Evolutionary conservation across 2,113 vertebrate species (phyloP), one percentile per base, ranked within the genome.

Genomic region (Antennarius striatus): DNA sequence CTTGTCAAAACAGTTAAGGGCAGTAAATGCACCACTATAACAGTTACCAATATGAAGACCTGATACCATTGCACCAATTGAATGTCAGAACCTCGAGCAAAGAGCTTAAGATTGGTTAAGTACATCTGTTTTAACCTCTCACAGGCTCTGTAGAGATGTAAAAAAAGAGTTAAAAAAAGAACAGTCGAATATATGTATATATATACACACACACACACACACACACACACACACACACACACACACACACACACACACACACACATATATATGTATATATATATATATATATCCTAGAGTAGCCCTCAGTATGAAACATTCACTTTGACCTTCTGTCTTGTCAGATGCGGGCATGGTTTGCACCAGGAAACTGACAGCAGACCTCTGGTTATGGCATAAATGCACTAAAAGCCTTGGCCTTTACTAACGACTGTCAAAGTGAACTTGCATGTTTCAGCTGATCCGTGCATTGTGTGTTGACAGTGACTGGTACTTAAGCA

Each of bases 261-360:
- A n/a, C n/a, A n/a, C n/a, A n/a, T 80, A 68, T 77, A 53, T 54
- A 73, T 57, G 68, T 85, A 77, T 86, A 87, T 83, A 84, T 89
- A 85, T 90, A 88, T 85, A 88, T 82, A 85, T 89, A 83, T 87
- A 88, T 83, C 83, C 63, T 46, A 74, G 67, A 73, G 68, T 78
- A 74, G 67, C 81, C 84, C 70, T 80, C 77, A 68, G 84, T 85
- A 87, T 82, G 80, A 86, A 89, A 89, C 87, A 89, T 87, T 83
- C 86, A 85, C 82, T 89, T 77, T 90, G 88, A 91, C 88, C 89
- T 89, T 88, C 85, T 85, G 86, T 85, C 86, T 81, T 89, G 86
- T 90, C 84, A 89, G 78, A 85, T 87, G 80, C 60, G 71, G 79
- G 70, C 62, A 67, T 17, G 32, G 62, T 81, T 81, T 82, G 75